Evolutionary conservation across 2,113 vertebrate species (phyloP), one percentile per base, ranked within the genome.

Genomic region (Gavialis gangeticus): DNA sequence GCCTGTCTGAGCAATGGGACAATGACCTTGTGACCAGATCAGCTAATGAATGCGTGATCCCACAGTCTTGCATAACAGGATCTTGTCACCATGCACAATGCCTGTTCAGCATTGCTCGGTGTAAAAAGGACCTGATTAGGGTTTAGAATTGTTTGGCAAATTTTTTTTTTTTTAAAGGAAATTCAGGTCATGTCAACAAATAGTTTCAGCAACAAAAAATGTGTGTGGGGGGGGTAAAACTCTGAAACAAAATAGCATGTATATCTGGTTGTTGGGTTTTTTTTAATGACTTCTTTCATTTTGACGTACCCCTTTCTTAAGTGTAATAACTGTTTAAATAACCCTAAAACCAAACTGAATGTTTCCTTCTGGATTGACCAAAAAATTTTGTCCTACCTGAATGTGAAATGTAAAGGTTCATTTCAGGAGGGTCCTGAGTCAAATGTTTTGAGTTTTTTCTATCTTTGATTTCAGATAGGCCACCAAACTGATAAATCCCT

Each of bases 381-480:
- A 77, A 85, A 78, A 3, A 8, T 75, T 94, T 75, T 87, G 4
- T 79, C 93, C 66, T 59, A 85, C 15, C 56, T 54, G 13, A 71
- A 77, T 19, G 17, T 75, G 82, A 88, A 88, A 75, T 54, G 17
- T 12, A 56, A 54, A 66, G 58, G 27, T 91, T 91, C 84, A 80
- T 66, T 75, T 56, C 62, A 75, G n/a, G 76, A 1, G 56, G 21
- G 46, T 46, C 46, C 46, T 46, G 46, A 46, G 46, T 46, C 46
- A 46, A 46, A 46, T 46, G 46, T 46, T 46, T 46, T 46, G 46
- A 46, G 9, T 46, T 7, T 46, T 46, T 46, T 46, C 46, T 46
- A 46, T 46, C 46, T 46, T 46, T 46, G 90, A 82, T 5, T 80
- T 46, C 77, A 87, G 63, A 63, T 37, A 30, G 46, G 46, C 46